Evolutionary conservation across 2,888 invertebrate genomes (phyloP), one percentile per base, ranked within the genome.

Genomic region (Hybos culiciformis): DNA sequence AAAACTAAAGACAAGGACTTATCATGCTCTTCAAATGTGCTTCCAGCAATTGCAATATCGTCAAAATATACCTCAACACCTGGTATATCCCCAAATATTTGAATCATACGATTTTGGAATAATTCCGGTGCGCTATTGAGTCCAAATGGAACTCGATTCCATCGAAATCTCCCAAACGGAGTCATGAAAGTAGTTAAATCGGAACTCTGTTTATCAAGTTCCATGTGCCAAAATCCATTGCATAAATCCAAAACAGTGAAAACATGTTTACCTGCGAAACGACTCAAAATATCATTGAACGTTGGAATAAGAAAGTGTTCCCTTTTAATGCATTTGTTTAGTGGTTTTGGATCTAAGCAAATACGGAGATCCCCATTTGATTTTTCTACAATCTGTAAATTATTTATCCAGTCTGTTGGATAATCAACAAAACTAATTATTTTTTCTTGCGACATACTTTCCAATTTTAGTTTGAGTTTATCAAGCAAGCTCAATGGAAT

Each of bases 31-130:
- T 23, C 23, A 23, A 23, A 9, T 23, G 17, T 39, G 24, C n/a
- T 5, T 11, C 44, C 55, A 45, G 47, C 46, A 17, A 56, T 49
- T 14, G 56, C 43, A 19, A 59, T 34, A 48, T 60, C 58, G 49
- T 61, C 58, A 39, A 57, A 54, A 45, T 57, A 59, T 1, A 59
- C 46, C 8, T 52, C 42, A n/a, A 57, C 54, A 9, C 56, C 54
- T n/a, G 51, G 48, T 21, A 60, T 58, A 36, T 56, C 55, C 12
- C 55, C 58, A 50, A 59, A 60, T 18, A 54, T 50, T 12, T 45
- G 46, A 26, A 50, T 47, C 46, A 53, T 55, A 39, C 49, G 50
- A 34, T 45, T 50, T 44, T 60, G 57, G 44, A 58, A 59, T 9
- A 56, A 52, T 51, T 59, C 59, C 5, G 56, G 53, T 5, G 56